Conservation (phyloP, 2,113 vertebrate species). For the Eublepharis macularius region DNA sequence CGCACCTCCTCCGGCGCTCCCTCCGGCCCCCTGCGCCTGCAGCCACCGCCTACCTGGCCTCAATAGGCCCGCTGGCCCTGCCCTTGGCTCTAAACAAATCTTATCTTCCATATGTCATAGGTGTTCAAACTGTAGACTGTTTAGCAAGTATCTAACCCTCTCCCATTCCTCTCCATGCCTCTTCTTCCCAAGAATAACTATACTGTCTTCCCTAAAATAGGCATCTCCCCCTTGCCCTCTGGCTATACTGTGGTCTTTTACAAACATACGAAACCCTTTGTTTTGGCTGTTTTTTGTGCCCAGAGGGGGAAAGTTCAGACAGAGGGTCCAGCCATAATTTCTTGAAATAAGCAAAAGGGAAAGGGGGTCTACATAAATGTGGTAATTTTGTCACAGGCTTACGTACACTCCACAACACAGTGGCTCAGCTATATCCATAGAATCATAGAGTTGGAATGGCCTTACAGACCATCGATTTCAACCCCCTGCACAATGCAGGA, state of each 20-base stretch:
- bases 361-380: background rate
- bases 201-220: constrained; percentile 68
- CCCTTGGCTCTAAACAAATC: constrained; percentile 65
- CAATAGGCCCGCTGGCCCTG: too few species aligned
- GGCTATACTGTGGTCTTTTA: constrained; percentile 65
- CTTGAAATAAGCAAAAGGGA: constrained; percentile 33
- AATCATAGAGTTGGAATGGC: too few species aligned
- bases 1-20: too few species aligned
- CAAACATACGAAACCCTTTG: constrained; percentile 65
- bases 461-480: too few species aligned
- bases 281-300: constrained; percentile 66
- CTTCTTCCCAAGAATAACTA: constrained; percentile 55
- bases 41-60: too few species aligned
- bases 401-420: background rate
- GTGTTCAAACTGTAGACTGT: constrained; percentile 69
- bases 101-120: constrained; percentile 68
- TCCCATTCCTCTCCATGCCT: constrained; percentile 35
- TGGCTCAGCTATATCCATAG: background rate
- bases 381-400: background rate
- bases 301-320: constrained; percentile 64
- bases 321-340: constrained; percentile 56
- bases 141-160: constrained; percentile 62
- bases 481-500: too few species aligned
- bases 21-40: too few species aligned
- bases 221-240: constrained; percentile 69